phyloP scores from a whole-genome alignment of 2,113 vertebrate genomes.

The Pteronura brasiliensis region DNA sequence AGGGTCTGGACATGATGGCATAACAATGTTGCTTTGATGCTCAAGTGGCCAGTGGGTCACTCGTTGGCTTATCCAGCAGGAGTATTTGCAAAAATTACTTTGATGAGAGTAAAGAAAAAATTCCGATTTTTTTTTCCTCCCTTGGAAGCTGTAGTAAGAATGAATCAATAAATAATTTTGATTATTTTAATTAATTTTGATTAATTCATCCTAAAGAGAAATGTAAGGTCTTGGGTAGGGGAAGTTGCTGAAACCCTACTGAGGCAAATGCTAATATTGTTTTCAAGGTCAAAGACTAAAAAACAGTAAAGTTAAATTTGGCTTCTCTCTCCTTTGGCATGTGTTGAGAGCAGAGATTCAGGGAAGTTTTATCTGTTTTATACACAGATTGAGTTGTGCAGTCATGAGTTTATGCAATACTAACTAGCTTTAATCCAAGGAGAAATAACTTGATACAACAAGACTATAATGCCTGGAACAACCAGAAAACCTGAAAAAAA shows the following conservation, averaged over 20 bases:
- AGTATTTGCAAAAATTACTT: slow-evolving; percentile 29
- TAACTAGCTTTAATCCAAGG: neutral
- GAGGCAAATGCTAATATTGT: neutral
- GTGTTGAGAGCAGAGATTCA: neutral
- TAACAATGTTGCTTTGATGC: neutral
- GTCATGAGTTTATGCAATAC: neutral
- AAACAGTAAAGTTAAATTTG: neutral
- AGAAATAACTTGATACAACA: neutral
- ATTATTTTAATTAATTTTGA: neutral
- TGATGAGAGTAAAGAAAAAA: slow-evolving; percentile 2
- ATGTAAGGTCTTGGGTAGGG: neutral
- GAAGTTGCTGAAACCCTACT: neutral
- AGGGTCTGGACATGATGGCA: neutral
- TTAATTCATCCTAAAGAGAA: neutral
- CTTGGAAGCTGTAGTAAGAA: neutral
- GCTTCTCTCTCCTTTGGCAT: neutral
- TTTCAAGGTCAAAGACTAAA: neutral
- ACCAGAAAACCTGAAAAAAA: neutral
- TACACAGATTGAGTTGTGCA: neutral
- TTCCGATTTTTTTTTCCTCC: neutral
- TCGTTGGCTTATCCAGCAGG: neutral
- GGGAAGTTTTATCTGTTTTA: neutral
- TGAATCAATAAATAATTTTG: neutral
- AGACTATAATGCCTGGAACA: neutral
- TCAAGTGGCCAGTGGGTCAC: neutral